Percentiles rank a stretch among this genome's conserved stretches.
Conservation (phyloP, 2,888 invertebrate genomes). For the Timema podura region DNA sequence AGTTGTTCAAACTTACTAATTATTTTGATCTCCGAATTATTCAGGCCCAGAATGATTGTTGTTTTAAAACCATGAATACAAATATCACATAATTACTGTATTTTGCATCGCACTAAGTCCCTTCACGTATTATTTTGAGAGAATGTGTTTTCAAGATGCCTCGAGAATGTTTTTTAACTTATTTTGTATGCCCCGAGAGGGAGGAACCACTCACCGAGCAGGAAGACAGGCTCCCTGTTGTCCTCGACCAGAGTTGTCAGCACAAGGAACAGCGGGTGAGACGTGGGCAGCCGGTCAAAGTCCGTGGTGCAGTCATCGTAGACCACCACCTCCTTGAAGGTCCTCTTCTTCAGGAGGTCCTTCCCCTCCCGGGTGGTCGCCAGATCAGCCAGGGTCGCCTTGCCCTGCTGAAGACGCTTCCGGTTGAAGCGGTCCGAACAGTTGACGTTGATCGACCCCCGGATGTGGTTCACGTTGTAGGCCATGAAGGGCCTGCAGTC, state of each 20-base stretch:
- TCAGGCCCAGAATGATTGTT: no score
- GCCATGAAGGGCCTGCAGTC: constrained; percentile 68
- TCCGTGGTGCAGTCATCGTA: constrained; percentile 66
- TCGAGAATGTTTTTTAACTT: not conserved
- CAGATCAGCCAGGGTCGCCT: constrained; percentile 61
- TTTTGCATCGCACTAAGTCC: no score
- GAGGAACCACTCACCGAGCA: constrained; percentile 56
- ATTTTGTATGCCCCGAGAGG: constrained; percentile 7
- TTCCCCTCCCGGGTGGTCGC: constrained; percentile 61
- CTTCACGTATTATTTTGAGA: no score
- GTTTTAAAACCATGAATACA: no score
- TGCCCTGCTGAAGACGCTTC: constrained; percentile 61
- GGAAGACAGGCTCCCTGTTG: constrained; percentile 59
- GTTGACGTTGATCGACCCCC: constrained; percentile 65
- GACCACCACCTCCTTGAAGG: constrained; percentile 59
- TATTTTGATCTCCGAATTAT: no score
- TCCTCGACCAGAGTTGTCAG: constrained; percentile 63
- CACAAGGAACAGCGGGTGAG: constrained; percentile 61
- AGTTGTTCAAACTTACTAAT: no score
- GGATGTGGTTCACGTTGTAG: constrained; percentile 65
- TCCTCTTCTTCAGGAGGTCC: constrained; percentile 53
- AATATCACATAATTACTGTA: no score
- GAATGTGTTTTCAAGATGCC: no score
- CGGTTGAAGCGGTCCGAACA: constrained; percentile 67
- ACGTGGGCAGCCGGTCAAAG: constrained; percentile 53